A percentile compares a stretch with the other conserved stretches of the same genome.
phyloP scores from a whole-genome alignment of 2,888 invertebrate genomes.

The Spilosoma lubricipeda region DNA sequence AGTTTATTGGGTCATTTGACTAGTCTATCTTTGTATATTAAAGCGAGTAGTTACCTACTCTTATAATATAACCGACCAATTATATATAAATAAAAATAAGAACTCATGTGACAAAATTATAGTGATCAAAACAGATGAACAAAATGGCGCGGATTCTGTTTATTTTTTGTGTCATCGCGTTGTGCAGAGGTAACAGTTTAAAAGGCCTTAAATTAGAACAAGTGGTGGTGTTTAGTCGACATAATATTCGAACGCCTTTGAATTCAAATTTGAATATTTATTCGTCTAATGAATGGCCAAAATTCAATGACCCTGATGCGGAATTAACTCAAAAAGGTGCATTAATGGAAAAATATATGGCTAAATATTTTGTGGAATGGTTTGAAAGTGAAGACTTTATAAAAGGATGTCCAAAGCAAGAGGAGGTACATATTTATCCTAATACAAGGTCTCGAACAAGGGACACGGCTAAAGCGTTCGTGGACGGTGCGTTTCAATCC shows the following conservation, averaged over 20 bases:
- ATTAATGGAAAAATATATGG: slow-evolving; percentile 70
- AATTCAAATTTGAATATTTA: slow-evolving; percentile 55
- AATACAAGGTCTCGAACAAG: slow-evolving; percentile 71
- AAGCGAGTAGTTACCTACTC: slow-evolving; percentile 12
- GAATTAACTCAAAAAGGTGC: slow-evolving; percentile 71
- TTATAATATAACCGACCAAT: not conserved
- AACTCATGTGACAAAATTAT: not conserved
- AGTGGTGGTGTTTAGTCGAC: slow-evolving; percentile 50
- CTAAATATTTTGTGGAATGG: slow-evolving; percentile 69
- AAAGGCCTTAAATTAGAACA: slow-evolving; percentile 39
- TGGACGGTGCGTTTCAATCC: slow-evolving; percentile 63
- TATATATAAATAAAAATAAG: too few relatives aligned
- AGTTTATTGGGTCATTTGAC: slow-evolving; percentile 28
- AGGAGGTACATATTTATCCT: slow-evolving; percentile 64
- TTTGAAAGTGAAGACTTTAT: slow-evolving; percentile 59
- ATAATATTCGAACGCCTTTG: slow-evolving; percentile 71
- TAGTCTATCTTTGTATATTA: slow-evolving; percentile 29
- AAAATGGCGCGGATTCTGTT: slow-evolving; percentile 34
- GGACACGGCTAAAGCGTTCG: slow-evolving; percentile 67
- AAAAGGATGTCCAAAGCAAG: slow-evolving; percentile 58
- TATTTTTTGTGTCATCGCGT: slow-evolving; percentile 19
- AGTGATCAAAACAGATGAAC: not conserved
- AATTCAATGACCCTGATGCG: slow-evolving; percentile 60
- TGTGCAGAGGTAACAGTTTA: slow-evolving; percentile 30
- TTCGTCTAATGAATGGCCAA: slow-evolving; percentile 63